Conservation (phyloP, 1,140 invertebrate genomes). For the Hypsibius dujardini region DNA sequence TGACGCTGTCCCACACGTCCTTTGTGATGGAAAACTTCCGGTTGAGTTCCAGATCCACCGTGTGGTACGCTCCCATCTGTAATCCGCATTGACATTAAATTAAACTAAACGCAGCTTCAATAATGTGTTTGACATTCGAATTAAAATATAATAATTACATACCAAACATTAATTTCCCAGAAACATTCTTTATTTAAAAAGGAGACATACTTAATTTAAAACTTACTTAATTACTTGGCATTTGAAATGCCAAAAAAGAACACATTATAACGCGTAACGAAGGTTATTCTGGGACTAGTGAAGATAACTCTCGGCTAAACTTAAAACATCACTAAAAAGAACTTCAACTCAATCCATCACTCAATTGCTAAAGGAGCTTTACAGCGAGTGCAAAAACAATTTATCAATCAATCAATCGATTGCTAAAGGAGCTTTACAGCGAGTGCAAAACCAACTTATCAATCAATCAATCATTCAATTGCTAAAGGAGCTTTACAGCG, state of each 20-base stretch:
- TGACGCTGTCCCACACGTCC: conserved; percentile 77
- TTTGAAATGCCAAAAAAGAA: too few species aligned
- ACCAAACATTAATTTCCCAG: not conserved
- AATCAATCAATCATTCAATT: conserved; percentile 13
- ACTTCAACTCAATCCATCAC: too few species aligned
- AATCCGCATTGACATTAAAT: conserved; percentile 25
- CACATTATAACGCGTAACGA: conserved; percentile 1
- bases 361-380: not conserved
- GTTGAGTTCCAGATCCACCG: conserved; percentile 84
- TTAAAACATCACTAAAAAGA: too few species aligned
- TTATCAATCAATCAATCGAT: conserved; percentile 1
- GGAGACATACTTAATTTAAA: too few species aligned
- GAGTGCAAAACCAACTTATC: not conserved
- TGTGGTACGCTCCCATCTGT: conserved; percentile 94
- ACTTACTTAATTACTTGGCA: too few species aligned
- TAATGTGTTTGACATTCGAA: not conserved
- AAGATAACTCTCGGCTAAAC: too few species aligned
- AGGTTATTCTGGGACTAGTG: not conserved
- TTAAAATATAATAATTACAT: not conserved
- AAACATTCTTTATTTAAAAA: too few species aligned
- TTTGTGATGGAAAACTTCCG: conserved; percentile 79
- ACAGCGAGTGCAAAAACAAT: not conserved
- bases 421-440: not conserved
- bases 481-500: not conserved
- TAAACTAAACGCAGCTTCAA: too few species aligned